A percentile compares a stretch with the other conserved stretches of the same genome.
Evolutionary conservation across 37 sponge, comb jelly and placozoan species (phyloP).

Genomic region (Halisarca cf. caerulea): DNA sequence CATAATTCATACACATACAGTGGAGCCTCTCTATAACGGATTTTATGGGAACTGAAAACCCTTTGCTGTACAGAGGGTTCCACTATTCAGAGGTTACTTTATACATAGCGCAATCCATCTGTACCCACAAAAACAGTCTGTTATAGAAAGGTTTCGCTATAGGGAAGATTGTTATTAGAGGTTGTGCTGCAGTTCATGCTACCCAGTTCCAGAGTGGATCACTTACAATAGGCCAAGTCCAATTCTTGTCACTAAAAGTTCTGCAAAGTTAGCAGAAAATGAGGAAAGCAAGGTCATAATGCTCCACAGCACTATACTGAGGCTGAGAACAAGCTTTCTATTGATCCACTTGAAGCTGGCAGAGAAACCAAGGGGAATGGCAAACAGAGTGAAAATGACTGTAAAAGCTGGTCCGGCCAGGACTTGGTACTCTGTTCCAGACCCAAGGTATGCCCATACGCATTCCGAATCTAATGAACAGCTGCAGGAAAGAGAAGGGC

Average conservation of each 20-base stretch:
- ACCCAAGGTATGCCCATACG: slow-evolving; percentile 53
- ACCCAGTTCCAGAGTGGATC: not conserved
- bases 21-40: too few relatives aligned
- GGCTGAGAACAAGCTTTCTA: slow-evolving; percentile 37
- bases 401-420: slow-evolving; percentile 79
- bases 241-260: slow-evolving; percentile 64
- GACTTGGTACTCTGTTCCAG: slow-evolving; percentile 63
- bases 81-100: too few relatives aligned
- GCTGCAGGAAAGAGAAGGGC: not conserved
- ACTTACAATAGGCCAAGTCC: slow-evolving; percentile 73
- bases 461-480: slow-evolving; percentile 13
- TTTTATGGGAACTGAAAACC: too few relatives aligned
- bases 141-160: too few relatives aligned
- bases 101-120: too few relatives aligned
- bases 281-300: slow-evolving; percentile 57
- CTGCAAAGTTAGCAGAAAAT: slow-evolving; percentile 61
- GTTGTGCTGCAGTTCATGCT: not conserved
- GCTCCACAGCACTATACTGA: slow-evolving; percentile 70
- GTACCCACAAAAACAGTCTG: too few relatives aligned
- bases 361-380: slow-evolving; percentile 65
- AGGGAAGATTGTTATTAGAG: too few relatives aligned
- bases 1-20: too few relatives aligned
- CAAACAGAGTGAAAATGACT: slow-evolving; percentile 62
- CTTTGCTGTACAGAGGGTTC: too few relatives aligned
- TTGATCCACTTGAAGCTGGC: slow-evolving; percentile 47